These are phyloP conservation scores for Nemotelus pantherinus DNA, from an alignment of 2,888 invertebrate genomes.

Conservation along the genomic window DNA sequence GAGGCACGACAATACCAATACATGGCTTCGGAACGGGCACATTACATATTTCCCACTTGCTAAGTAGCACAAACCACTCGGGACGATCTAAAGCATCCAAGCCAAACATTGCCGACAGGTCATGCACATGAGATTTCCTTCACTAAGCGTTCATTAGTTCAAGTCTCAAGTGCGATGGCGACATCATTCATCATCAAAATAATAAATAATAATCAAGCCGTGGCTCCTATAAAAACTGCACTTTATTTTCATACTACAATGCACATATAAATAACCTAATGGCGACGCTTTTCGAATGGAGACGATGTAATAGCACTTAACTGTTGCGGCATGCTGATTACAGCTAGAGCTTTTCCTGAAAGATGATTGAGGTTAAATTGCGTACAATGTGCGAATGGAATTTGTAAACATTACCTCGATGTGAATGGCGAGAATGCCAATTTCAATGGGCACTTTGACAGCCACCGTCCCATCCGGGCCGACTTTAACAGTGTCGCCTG, in stretches of 20 bases:
- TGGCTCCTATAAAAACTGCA: constrained; percentile 26
- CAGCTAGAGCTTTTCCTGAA: constrained; percentile 29
- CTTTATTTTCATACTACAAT: constrained; percentile 26
- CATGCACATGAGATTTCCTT: not conserved
- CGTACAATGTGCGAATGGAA: not conserved
- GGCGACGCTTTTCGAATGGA: constrained; percentile 10
- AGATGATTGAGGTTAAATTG: constrained; percentile 15
- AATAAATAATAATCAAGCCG: constrained; percentile 9
- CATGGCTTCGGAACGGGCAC: no score
- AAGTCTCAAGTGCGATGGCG: not conserved
- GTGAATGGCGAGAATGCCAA: constrained; percentile 48
- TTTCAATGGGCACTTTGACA: constrained; percentile 21
- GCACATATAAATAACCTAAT: constrained; percentile 40
- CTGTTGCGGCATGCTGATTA: not conserved
- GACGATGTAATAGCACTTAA: not conserved
- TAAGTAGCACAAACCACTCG: no score
- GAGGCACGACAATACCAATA: no score
- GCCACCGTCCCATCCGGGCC: constrained; percentile 32
- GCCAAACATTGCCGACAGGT: not conserved
- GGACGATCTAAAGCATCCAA: not conserved
- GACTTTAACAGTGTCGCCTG: constrained; percentile 61
- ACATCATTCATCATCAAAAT: not conserved
- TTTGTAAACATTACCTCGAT: constrained; percentile 44
- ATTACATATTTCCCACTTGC: no score
- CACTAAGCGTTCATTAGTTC: not conserved